Percentiles rank a stretch among this genome's conserved stretches.
phyloP scores from a whole-genome alignment of 1,140 invertebrate species.

The Platorchestia sp. region DNA sequence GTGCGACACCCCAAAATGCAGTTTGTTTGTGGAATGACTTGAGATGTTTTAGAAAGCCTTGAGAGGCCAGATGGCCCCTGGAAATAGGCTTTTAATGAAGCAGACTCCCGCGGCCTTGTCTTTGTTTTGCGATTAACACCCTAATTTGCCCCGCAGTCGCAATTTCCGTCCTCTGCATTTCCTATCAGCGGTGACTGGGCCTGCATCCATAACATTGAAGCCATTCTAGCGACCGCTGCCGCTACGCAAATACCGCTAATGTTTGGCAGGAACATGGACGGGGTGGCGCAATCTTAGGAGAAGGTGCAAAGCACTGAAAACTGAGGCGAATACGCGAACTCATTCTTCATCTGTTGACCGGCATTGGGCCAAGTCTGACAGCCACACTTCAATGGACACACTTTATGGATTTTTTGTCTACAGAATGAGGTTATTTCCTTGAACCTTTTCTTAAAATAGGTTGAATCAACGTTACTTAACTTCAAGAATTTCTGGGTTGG shows the following conservation, averaged over 20 bases:
- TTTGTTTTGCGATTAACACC: neutral
- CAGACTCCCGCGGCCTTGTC: neutral
- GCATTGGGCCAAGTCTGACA: neutral
- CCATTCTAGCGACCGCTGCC: neutral
- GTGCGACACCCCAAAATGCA: neutral
- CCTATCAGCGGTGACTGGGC: neutral
- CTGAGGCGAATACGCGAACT: neutral
- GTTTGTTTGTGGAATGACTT: neutral
- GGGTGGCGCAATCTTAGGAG: neutral
- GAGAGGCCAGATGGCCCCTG: neutral
- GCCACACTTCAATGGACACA: neutral
- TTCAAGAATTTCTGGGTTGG: neutral
- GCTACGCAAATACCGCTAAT: neutral
- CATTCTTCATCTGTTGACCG: neutral
- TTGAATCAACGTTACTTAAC: neutral
- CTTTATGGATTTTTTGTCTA: neutral
- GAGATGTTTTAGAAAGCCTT: neutral
- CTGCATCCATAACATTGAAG: neutral
- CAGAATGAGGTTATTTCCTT: neutral
- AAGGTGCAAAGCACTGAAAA: neutral
- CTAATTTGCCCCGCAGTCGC: neutral
- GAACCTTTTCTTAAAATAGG: neutral
- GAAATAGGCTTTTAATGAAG: neutral
- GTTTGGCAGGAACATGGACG: neutral
- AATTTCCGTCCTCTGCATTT: neutral